Evolutionary conservation across 1,140 invertebrate species (phyloP).

Genomic region (Pinna nobilis): DNA sequence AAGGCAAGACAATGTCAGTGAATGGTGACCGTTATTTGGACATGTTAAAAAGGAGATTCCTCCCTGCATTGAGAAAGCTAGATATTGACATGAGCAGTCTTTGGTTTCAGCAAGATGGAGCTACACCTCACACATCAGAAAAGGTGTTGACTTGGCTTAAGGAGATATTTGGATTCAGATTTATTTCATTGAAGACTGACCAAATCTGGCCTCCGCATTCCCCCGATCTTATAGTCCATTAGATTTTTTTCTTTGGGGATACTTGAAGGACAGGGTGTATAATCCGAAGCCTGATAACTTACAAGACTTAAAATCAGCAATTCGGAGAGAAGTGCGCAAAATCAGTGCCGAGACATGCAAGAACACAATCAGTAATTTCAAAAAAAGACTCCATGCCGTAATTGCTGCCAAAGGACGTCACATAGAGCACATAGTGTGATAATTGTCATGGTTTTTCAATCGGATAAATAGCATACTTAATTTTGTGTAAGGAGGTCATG

Average conservation of each 20-base stretch:
- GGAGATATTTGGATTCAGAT: not conserved
- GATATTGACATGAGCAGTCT: not conserved
- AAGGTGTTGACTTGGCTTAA: not conserved
- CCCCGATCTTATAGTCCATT: not conserved
- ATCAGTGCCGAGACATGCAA: not conserved
- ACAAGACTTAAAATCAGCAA: slow-evolving; percentile 1
- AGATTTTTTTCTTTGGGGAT: not conserved
- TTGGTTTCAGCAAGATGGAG: not conserved
- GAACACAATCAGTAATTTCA: not conserved
- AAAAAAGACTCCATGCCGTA: not conserved
- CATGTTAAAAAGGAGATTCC: not conserved
- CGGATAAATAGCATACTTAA: no score
- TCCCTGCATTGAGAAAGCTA: not conserved
- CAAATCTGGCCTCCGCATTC: not conserved
- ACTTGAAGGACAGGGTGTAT: not conserved
- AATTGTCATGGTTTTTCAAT: no score
- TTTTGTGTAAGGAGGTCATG: no score
- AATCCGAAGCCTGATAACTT: not conserved
- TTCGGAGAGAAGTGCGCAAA: not conserved
- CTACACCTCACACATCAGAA: not conserved
- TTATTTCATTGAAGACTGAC: slow-evolving; percentile 1
- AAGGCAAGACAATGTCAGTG: not conserved
- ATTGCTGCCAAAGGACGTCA: not conserved
- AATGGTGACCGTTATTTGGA: not conserved
- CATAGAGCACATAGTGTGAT: not conserved